phyloP scores from a whole-genome alignment of 2,113 vertebrate genomes.

The Entelurus aequoreus region DNA sequence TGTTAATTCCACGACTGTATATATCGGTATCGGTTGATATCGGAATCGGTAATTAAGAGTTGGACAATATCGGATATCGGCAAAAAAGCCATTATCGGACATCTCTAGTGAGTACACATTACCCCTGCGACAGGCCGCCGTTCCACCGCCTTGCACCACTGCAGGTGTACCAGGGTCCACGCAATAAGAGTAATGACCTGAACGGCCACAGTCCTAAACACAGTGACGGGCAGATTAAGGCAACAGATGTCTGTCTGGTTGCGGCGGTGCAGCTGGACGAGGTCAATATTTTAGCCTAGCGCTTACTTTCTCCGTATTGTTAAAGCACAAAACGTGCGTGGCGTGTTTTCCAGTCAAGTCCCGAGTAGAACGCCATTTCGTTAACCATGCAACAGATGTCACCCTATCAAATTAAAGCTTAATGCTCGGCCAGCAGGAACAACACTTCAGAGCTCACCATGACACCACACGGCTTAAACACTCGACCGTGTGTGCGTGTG shows the following conservation, averaged over 20 bases:
- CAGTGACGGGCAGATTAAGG: slow-evolving; percentile 49
- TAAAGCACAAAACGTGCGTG: background rate
- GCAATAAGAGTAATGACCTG: slow-evolving; percentile 60
- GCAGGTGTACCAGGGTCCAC: slow-evolving; percentile 30
- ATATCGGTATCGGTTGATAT: no score
- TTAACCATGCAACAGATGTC: slow-evolving; percentile 54
- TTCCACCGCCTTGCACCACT: background rate
- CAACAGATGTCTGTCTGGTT: slow-evolving; percentile 58
- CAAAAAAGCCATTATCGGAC: no score
- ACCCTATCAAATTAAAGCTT: slow-evolving; percentile 59
- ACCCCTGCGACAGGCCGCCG: no score
- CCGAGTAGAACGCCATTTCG: slow-evolving; percentile 5
- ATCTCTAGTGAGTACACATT: no score
- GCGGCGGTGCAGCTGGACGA: slow-evolving; percentile 43
- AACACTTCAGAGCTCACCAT: slow-evolving; percentile 51
- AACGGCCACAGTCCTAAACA: slow-evolving; percentile 40
- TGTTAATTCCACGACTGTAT: no score
- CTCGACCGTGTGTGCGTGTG: slow-evolving; percentile 16
- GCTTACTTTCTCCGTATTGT: slow-evolving; percentile 5
- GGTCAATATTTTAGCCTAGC: slow-evolving; percentile 50
- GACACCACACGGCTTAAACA: slow-evolving; percentile 47
- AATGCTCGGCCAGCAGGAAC: slow-evolving; percentile 44
- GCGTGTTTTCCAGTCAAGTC: slow-evolving; percentile 1
- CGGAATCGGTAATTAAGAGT: no score
- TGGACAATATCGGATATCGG: no score